Base-by-base conservation (phyloP, 2,113 vertebrate species). In the Chloropsis cyanopogon region DNA sequence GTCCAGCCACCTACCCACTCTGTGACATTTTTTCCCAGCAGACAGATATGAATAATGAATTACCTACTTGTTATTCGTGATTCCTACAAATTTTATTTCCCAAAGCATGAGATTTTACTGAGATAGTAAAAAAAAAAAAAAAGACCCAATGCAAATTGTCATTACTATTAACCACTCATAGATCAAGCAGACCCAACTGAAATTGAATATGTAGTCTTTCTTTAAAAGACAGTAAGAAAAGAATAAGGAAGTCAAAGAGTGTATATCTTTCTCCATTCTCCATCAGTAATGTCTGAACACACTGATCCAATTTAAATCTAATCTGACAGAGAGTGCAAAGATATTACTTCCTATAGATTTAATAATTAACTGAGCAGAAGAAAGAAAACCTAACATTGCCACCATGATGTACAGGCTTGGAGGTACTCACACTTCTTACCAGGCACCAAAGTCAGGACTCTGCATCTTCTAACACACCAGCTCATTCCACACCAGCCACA, bases 41-140 rank as follows among this genome's bases (percentile, higher is more conserved):
- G 54, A 85, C 14, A 82, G 50, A 69, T 29, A 96, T 61, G 68
- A 96, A 92, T 90, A 92, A 94, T 77, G 54, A 93, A 92, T 86
- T 73, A 54, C 12, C 49, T 83, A 81, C 83, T 93, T 82, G 60
- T 28, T 89, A 89, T 76, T 89, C 14, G 0, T 52, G 53, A 85
- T 82, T 78, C 41, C 66, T 82, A 65, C 47, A 61, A 87, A 65
- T 47, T 77, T 77, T 33, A 82, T 86, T 94, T 47, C 73, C 33
- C 50, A 90, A 93, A 93, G 80, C 50, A 80, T 4, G 12, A 82
- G 37, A 90, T 80, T 57, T 92, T 49, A 49, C 41, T 50, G 60
- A 89, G 37, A 88, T 6, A 91, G 23, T 25, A 9, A 78, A 71
- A 47, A 57, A 12, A 9, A 78, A 71, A 47, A 57, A 66, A 68